Conservation (phyloP, 2,797 vertebrate species). For the Aeoliscus strigatus region DNA sequence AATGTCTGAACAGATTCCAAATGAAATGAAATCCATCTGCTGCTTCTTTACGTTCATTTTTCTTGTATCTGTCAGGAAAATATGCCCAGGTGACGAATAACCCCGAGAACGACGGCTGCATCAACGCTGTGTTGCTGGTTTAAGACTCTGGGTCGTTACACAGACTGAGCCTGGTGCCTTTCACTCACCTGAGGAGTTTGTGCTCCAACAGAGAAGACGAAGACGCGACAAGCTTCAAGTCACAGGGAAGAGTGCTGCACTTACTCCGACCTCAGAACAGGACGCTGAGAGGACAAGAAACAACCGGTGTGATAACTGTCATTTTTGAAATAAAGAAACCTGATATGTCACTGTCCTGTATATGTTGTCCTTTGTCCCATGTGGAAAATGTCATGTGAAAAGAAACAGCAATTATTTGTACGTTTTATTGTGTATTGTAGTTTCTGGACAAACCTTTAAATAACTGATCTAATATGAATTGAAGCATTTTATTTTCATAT, state of each 20-base stretch:
- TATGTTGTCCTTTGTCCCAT: too few relatives aligned
- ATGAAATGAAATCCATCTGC: too few relatives aligned
- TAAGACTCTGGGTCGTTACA: too few relatives aligned
- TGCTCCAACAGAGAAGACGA: constrained; percentile 3
- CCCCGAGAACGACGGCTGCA: constrained; percentile 97
- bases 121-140: constrained; percentile 92
- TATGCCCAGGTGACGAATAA: constrained; percentile 98
- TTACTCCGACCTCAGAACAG: constrained; percentile 11
- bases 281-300: constrained; percentile 4
- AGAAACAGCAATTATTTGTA: too few relatives aligned
- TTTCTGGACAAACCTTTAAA: too few relatives aligned
- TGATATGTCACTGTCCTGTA: background rate
- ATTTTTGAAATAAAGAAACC: constrained; percentile 45
- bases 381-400: too few relatives aligned
- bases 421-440: too few relatives aligned
- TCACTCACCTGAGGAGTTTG: constrained; percentile 1
- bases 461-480: too few relatives aligned
- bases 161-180: too few relatives aligned
- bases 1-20: too few relatives aligned
- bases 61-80: constrained; percentile 78
- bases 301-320: constrained; percentile 8
- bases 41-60: background rate
- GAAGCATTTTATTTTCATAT: too few relatives aligned
- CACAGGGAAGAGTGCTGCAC: background rate
- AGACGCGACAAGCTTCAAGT: constrained; percentile 3